These are phyloP conservation scores for Elephas maximus DNA, from an alignment of 2,113 vertebrate species.

Conservation along the genomic window DNA sequence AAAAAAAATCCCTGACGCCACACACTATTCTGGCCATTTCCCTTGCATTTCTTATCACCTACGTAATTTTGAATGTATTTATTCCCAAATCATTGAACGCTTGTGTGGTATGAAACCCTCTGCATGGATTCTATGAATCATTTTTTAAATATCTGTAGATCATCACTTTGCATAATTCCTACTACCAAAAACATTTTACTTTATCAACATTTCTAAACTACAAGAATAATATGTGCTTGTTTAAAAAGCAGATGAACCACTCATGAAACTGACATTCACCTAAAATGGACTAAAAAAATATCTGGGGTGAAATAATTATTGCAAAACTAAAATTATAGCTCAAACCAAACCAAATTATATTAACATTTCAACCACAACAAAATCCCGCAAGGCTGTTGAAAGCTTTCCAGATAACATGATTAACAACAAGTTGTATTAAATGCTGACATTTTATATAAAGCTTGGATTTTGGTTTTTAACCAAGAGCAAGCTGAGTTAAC, in stretches of 20 bases:
- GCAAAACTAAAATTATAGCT: neutral
- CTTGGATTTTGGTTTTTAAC: conserved; percentile 15
- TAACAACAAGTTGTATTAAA: neutral
- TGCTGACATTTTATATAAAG: neutral
- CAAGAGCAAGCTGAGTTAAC: neutral
- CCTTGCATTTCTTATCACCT: neutral
- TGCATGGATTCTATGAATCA: neutral
- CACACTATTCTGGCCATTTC: neutral
- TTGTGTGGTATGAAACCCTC: neutral
- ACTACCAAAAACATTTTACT: neutral
- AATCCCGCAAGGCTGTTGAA: neutral
- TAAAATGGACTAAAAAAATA: neutral
- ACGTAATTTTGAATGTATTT: neutral
- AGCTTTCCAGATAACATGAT: neutral
- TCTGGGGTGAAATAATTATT: neutral
- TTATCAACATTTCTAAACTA: neutral
- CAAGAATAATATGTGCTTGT: neutral
- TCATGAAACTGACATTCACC: neutral
- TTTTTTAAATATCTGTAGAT: neutral
- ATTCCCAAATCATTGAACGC: neutral
- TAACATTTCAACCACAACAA: neutral
- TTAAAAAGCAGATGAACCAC: neutral
- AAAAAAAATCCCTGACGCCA: neutral
- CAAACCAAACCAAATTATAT: neutral
- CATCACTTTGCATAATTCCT: neutral